phyloP scores from a whole-genome alignment of 2,797 vertebrate species.

The Myotis vivesi region DNA sequence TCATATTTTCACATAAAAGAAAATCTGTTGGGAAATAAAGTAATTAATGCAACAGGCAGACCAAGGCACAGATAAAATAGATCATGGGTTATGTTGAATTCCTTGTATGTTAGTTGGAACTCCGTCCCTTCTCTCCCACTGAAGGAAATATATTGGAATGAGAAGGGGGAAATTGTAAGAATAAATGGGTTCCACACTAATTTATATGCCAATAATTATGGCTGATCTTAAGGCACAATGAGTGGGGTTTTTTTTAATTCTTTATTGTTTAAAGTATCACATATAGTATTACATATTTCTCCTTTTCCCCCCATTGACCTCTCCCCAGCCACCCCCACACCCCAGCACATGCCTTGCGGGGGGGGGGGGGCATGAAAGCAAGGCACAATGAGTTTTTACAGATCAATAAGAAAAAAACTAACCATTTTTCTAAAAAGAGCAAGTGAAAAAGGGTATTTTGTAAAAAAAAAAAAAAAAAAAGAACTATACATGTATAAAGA shows the following conservation, averaged over 20 bases:
- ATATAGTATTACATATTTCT: no score
- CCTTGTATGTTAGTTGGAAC: background rate
- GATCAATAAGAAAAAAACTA: background rate
- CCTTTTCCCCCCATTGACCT: no score
- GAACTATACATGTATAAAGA: background rate
- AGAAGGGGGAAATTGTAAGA: background rate
- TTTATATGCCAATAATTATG: background rate
- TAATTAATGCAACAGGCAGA: background rate
- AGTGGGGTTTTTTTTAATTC: background rate
- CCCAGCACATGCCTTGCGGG: no score
- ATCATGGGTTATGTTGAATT: background rate
- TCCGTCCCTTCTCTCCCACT: background rate
- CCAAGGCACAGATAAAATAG: background rate
- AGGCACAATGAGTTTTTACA: background rate
- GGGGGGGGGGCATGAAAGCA: background rate
- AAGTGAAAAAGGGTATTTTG: background rate
- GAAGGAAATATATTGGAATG: background rate
- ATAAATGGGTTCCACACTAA: background rate
- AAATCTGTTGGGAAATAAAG: constrained; percentile 41
- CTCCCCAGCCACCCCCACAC: no score
- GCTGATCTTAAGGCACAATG: background rate
- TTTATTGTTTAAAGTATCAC: no score
- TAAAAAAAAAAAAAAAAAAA: background rate
- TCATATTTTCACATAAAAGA: constrained; percentile 4
- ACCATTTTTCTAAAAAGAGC: background rate